Base-by-base conservation (phyloP, 2,888 invertebrate genomes). In the Torymus tubicola region DNA sequence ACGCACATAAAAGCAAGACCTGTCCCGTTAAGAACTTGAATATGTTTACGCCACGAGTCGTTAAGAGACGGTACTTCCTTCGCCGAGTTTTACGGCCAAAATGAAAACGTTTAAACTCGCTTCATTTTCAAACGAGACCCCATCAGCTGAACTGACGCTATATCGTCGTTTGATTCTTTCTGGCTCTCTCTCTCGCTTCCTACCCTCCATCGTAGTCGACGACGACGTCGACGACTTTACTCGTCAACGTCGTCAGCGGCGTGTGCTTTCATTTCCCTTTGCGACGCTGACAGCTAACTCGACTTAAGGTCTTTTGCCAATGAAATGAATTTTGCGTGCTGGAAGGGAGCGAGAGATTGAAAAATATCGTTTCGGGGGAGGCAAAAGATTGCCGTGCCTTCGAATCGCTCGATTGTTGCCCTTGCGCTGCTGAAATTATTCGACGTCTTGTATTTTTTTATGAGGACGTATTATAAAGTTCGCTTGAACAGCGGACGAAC, bases 61-160 rank as follows among this genome's bases (percentile, higher is more conserved):
- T 79, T 79, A 74, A 74, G 50, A 12, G n/a, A 12, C 42, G 13
- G 24, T 50, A 18, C 21, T 60, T 31, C 14, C 18, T 53, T 57
- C 55, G 14, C 14, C 31, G 53, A 72, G 69, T 74, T 74, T 79
- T 74, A 79, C 58, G 53, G 52, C 24, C 63, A 57, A 57, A 79
- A 74, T 81, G 77, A 81, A 80, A 78, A 78, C 63, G 67, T 68
- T 80, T 72, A 72, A 76, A 65, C 72, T 71, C 75, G 70, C 75
- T 80, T 80, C 61, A 75, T 80, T 80, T 75, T 65, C 57, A 60
- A 74, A 65, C 58, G 74, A 70, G 70, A 72, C 31, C 31, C 31
- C 31, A 31, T 31, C 31, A 31, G 31, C 31, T 8, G 31, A 31
- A 8, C 31, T 8, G 3, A 31, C 31, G 31, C 31, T 3, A 31